Evolutionary conservation across 1,140 invertebrate species (phyloP), one percentile per base, ranked within the genome.

Genomic region (Papilio aristodemus): DNA sequence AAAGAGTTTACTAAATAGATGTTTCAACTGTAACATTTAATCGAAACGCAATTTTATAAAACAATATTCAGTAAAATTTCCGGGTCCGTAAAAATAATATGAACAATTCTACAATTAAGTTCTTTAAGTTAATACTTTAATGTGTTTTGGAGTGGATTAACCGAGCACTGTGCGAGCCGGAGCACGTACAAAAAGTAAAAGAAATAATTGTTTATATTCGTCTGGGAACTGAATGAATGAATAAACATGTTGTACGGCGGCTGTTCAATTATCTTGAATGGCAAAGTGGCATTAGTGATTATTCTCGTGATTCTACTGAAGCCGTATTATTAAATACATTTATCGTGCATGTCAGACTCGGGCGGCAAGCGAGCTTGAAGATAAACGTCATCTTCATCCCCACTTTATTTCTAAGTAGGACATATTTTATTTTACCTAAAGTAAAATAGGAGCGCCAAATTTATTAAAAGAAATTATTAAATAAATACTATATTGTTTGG

Each of bases 191-290:
- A 50, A 50, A 50, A 50, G 46, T 50, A 50, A 50, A 50, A 50
- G 46, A 50, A 50, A 50, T 50, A 50, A 50, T 50, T 17, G 46
- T 50, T 50, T 50, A 50, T 50, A 50, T 50, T 50, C 46, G 17
- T 50, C 46, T 9, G 19, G 46, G 11, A 17, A 22, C 22, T 17
- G n/a, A n/a, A n/a, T 17, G 19, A 50, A 22, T 50, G 46, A 50
- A 50, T 50, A 50, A 50, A 50, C 46, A 54, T 54, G 22, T 25
- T 54, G 46, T 54, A 25, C 10, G 22, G 22, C 22, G 46, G 46
- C 10, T 22, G 46, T 54, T 54, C 46, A 54, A 54, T 54, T 54
- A 54, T 22, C 19, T 54, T 9, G 46, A 54, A 54, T 54, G 46
- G 46, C 22, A 54, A 54, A 54, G 46, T 54, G 46, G 46, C 19